Base-by-base conservation (phyloP, 1,140 invertebrate genomes). In the Episyrphus balteatus region DNA sequence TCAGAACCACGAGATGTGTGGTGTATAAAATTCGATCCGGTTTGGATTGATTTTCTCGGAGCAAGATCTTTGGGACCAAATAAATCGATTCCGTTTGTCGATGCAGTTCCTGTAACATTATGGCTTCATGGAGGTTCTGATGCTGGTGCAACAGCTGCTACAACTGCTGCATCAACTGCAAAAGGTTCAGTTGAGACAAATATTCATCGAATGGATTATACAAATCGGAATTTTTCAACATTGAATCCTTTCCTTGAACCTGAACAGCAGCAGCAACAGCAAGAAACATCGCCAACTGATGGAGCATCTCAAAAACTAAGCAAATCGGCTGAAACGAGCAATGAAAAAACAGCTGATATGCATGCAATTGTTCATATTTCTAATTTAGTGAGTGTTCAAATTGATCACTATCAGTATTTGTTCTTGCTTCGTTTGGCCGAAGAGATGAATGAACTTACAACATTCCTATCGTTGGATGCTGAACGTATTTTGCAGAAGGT, bases 391-490 rank as follows among this genome's bases (percentile, higher is more conserved):
- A 88, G 84, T 52, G 66, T 91, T 2, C 90, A 94, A 66, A 73
- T 93, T 32, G 94, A 92, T 73, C 92, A 96, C 69, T 92, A 89
- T 69, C 92, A 96, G 71, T 85, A 85, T 68, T 73, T 96, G 42
- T 95, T 96, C 68, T 66, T 96, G 19, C 68, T 94, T 57, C 73
- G 92, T 40, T 71, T 93, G 40, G 73, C 83, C 18, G 92, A 97
- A 70, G 78, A 84, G n/a, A 57, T 91, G 7, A 75, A 83, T 2
- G 84, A 89, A 62, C 72, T 92, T 69, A 75, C 81, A 2, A 83
- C 84, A 2, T 90, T 86, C 66, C 65, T 95, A 26, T 78, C 81
- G 14, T 70, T 87, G 39, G 90, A 95, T 62, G 80, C 86, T 1
- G 80, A 83, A 49, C 72, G 79, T 42, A 84, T 87, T 55, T 61